A percentile compares a stretch with the other conserved stretches of the same genome.
phyloP scores from a whole-genome alignment of 30 jellyfish, hydroid and myxozoan species.

The Morbakka virulenta region DNA sequence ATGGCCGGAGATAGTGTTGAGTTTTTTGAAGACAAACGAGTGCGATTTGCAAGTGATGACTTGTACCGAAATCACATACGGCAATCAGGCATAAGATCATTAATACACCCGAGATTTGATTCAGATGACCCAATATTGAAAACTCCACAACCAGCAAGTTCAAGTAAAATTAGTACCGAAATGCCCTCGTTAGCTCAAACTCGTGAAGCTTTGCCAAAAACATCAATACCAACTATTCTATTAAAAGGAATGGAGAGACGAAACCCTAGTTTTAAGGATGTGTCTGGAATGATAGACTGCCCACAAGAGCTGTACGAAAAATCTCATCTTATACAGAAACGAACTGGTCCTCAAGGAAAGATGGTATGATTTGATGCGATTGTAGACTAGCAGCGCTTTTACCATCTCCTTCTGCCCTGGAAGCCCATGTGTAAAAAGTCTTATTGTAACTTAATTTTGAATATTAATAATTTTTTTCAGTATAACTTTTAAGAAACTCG shows the following conservation, averaged over 20 bases:
- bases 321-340: not conserved
- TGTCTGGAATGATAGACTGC: not conserved
- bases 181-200: not conserved
- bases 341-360: not conserved
- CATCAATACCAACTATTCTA: not conserved
- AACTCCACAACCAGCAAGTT: not conserved
- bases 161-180: not conserved
- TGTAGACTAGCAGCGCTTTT: no score
- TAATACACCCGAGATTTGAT: not conserved
- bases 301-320: not conserved
- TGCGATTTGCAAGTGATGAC: conserved; percentile 53
- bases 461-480: no score
- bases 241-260: not conserved
- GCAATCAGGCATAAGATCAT: conserved; percentile 41
- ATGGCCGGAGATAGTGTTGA: conserved; percentile 23
- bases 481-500: no score
- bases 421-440: no score
- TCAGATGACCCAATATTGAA: not conserved
- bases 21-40: conserved; percentile 8
- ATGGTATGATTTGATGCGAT: no score
- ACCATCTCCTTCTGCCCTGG: no score
- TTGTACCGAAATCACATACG: conserved; percentile 49
- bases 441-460: no score
- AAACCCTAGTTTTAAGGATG: not conserved
- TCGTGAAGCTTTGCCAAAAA: not conserved